Conservation (phyloP, 2,113 vertebrate species). For the Meles meles region DNA sequence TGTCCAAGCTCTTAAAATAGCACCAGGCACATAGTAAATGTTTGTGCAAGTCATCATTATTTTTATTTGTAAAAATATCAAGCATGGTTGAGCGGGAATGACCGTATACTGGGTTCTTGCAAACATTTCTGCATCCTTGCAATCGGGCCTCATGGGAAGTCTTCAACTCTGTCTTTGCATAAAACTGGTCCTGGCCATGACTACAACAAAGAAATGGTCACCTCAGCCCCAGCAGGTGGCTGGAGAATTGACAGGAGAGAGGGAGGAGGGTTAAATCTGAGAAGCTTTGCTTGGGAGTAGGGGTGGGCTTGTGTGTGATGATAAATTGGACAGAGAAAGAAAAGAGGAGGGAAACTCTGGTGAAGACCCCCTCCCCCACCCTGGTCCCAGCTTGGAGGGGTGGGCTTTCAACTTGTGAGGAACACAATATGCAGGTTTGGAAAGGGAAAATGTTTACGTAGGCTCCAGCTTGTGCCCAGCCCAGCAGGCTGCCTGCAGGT, state of each 20-base stretch:
- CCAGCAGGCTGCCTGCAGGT: conserved; percentile 61
- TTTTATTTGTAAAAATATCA: not conserved
- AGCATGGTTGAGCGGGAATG: not conserved
- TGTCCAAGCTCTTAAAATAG: not conserved
- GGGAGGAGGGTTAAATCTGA: not conserved
- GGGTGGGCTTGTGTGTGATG: not conserved
- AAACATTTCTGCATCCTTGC: not conserved
- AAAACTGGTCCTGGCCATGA: not conserved
- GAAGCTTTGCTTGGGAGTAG: not conserved
- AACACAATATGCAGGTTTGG: not conserved
- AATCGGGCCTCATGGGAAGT: not conserved
- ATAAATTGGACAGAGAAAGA: not conserved
- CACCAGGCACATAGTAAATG: not conserved
- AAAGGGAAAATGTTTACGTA: conserved; percentile 46
- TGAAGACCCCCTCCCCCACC: not conserved
- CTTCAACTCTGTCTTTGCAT: not conserved
- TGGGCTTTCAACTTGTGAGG: not conserved
- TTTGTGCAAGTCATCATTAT: not conserved
- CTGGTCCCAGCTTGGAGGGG: not conserved
- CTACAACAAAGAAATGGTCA: not conserved
- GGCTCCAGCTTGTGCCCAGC: conserved; percentile 29
- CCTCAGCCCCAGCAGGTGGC: not conserved
- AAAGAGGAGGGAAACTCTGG: conserved; percentile 2
- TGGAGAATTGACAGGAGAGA: not conserved
- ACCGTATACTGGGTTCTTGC: not conserved